Conservation (phyloP, 2,888 invertebrate species). For the Agrenia bidenticulata region DNA sequence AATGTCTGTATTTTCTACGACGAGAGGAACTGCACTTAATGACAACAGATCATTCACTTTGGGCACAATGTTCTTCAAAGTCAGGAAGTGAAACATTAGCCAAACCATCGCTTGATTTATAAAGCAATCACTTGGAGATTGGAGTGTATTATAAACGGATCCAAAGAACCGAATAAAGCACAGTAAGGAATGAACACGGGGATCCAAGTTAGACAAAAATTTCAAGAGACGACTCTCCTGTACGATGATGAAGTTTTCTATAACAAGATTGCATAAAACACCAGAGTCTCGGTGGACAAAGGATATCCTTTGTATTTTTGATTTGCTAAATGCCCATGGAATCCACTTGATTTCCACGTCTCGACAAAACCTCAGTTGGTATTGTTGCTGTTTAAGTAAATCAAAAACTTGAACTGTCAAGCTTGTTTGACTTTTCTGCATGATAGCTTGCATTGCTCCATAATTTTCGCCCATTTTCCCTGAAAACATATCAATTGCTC, state of each 20-base stretch:
- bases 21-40: slow-evolving; percentile 7
- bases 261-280: slow-evolving; percentile 25
- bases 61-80: slow-evolving; percentile 28
- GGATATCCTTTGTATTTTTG: slow-evolving; percentile 24
- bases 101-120: slow-evolving; percentile 29
- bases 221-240: slow-evolving; percentile 32
- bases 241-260: slow-evolving; percentile 30
- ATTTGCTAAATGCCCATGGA: background rate
- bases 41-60: slow-evolving; percentile 20
- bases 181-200: slow-evolving; percentile 19
- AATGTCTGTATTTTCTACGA: slow-evolving; percentile 28
- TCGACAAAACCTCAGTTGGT: slow-evolving; percentile 31
- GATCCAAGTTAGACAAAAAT: slow-evolving; percentile 28
- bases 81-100: slow-evolving; percentile 25
- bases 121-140: slow-evolving; percentile 30
- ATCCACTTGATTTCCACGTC: slow-evolving; percentile 22
- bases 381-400: slow-evolving; percentile 23
- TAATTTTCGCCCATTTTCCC: background rate
- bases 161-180: slow-evolving; percentile 23
- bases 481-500: background rate
- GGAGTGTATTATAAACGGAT: slow-evolving; percentile 28
- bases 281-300: slow-evolving; percentile 30
- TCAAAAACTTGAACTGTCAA: background rate
- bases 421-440: slow-evolving; percentile 19
- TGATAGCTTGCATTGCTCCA: slow-evolving; percentile 16